A percentile compares a stretch with the other conserved stretches of the same genome.
phyloP scores from a whole-genome alignment of 2,113 vertebrate genomes.

The Emydura subglobosa region DNA sequence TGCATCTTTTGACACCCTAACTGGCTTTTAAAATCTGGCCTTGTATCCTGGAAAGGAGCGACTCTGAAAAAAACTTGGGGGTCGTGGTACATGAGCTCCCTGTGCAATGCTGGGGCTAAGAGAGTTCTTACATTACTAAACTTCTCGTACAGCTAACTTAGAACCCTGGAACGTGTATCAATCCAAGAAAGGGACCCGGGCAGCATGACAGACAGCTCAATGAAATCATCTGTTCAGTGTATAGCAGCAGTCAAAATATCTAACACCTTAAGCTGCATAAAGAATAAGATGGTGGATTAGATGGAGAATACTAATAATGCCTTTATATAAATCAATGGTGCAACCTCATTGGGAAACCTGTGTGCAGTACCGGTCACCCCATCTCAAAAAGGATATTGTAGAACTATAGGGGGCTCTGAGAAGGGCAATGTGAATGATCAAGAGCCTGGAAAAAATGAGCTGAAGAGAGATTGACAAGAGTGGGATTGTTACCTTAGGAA shows the following conservation, averaged over 20 bases:
- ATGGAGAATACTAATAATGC: background rate
- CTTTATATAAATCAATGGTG: background rate
- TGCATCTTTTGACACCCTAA: no score
- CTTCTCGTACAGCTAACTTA: no score
- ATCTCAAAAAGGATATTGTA: background rate
- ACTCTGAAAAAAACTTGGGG: no score
- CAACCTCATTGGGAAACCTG: background rate
- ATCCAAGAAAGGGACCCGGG: background rate
- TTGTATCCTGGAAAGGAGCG: no score
- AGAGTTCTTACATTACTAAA: no score
- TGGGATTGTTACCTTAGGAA: no score
- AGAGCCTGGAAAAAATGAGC: background rate
- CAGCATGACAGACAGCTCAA: background rate
- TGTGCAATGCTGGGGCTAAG: no score
- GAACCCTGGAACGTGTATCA: background rate
- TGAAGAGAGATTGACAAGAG: background rate
- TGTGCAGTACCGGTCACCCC: background rate
- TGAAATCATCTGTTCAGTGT: background rate
- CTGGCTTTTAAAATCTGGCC: no score
- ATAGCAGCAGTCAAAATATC: background rate
- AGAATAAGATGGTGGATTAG: no score
- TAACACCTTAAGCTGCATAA: no score
- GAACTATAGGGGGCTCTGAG: background rate
- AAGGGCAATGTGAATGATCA: background rate
- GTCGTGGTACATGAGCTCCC: no score